These are phyloP conservation scores for Cheilosia impressa DNA, from an alignment of 2,888 invertebrate species.

Conservation along the genomic window DNA sequence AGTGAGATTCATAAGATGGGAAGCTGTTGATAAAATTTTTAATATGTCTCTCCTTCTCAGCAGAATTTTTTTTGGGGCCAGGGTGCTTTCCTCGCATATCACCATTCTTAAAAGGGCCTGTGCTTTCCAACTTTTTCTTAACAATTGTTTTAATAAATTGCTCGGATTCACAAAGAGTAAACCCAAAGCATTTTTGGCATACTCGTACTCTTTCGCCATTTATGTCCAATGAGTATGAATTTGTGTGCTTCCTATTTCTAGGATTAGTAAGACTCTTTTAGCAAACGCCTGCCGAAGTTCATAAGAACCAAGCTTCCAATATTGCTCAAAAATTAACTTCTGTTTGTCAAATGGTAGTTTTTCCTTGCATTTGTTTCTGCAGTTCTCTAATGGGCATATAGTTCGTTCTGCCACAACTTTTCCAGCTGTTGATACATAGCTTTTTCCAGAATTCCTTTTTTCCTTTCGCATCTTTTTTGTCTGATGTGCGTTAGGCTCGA, in stretches of 20 bases:
- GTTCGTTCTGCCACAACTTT: conserved; percentile 11
- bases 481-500: no score
- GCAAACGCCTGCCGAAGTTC: conserved; percentile 26
- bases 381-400: conserved; percentile 10
- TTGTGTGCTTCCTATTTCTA: no score
- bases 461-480: conserved; percentile 8
- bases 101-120: neutral
- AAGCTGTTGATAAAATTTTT: no score
- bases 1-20: conserved; percentile 7
- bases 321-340: conserved; percentile 3
- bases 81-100: conserved; percentile 57
- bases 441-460: conserved; percentile 7
- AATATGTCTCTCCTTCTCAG: conserved; percentile 53
- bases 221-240: no score
- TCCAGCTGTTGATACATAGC: conserved; percentile 3
- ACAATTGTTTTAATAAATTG: conserved; percentile 70
- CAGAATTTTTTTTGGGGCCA: conserved; percentile 41
- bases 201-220: no score
- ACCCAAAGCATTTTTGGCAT: no score
- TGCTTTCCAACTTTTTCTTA: conserved; percentile 56
- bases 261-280: no score
- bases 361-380: conserved; percentile 4
- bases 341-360: neutral
- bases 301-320: no score
- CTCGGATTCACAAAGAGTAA: conserved; percentile 70